Conservation (phyloP, 2,113 vertebrate species). For the Charadrius vociferus region DNA sequence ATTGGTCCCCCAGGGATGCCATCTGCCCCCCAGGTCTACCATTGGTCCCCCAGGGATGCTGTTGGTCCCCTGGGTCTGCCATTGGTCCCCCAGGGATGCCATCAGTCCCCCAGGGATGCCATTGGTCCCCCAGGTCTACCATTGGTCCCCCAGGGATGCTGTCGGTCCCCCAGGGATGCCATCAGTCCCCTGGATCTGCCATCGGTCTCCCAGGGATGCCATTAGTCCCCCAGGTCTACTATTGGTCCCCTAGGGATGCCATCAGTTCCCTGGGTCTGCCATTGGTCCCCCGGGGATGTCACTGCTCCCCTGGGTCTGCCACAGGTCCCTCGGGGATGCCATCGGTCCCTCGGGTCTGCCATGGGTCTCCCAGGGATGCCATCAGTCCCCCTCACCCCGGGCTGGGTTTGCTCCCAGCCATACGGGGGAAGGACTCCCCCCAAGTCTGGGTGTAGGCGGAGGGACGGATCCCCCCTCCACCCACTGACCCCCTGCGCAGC, state of each 20-base stretch:
- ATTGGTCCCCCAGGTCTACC: no score
- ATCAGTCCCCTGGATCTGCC: no score
- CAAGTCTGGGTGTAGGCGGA: accelerated
- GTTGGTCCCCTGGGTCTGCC: no score
- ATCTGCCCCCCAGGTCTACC: no score
- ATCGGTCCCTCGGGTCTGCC: background rate
- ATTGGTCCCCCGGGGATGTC: background rate
- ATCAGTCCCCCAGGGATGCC: background rate
- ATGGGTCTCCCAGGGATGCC: background rate
- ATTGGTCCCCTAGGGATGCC: background rate
- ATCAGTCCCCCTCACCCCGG: background rate
- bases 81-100: background rate
- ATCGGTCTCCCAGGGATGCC: background rate
- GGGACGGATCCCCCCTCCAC: background rate
- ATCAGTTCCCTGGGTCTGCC: no score
- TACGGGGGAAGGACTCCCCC: background rate
- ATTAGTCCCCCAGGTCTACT: background rate
- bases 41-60: background rate
- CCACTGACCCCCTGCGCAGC: background rate
- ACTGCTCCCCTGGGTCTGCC: background rate
- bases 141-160: background rate
- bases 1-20: no score
- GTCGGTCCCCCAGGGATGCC: no score
- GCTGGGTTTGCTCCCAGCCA: background rate
- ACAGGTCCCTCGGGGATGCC: background rate